Percentiles rank a stretch among this genome's conserved stretches.
Evolutionary conservation across 1,140 invertebrate genomes (phyloP).

Genomic region (Chrysoperla carnea): DNA sequence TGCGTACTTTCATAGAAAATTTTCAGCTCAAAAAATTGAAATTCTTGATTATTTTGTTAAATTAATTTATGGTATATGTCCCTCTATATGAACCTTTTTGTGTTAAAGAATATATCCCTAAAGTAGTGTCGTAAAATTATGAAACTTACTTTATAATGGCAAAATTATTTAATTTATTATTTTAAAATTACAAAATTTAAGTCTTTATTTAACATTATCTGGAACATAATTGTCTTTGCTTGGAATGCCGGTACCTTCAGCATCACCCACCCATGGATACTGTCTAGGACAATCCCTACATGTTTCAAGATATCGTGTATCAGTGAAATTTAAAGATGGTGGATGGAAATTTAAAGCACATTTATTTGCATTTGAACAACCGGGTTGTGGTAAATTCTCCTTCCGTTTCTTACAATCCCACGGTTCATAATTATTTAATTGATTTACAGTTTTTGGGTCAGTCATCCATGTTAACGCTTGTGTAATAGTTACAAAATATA

Average conservation of each 20-base stretch:
- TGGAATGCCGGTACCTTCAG: constrained; percentile 59
- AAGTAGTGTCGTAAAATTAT: too few species aligned
- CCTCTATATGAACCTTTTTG: too few species aligned
- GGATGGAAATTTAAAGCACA: constrained; percentile 68
- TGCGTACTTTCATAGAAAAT: too few species aligned
- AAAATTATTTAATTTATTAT: not conserved
- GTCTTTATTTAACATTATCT: constrained; percentile 29
- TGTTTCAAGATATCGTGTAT: constrained; percentile 74
- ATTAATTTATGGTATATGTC: too few species aligned
- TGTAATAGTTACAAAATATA: constrained; percentile 81
- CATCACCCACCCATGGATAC: constrained; percentile 75
- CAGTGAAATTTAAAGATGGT: constrained; percentile 52
- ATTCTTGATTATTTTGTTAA: too few species aligned
- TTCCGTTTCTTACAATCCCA: constrained; percentile 67
- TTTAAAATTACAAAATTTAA: not conserved
- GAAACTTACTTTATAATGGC: too few species aligned
- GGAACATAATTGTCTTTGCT: constrained; percentile 67
- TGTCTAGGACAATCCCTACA: constrained; percentile 72
- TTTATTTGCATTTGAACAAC: constrained; percentile 69
- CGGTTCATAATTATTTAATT: constrained; percentile 52
- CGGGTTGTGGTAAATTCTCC: constrained; percentile 41
- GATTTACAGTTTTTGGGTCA: constrained; percentile 54
- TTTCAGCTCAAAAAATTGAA: too few species aligned
- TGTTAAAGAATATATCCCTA: too few species aligned
- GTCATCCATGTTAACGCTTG: constrained; percentile 83